Evolutionary conservation across 2,113 vertebrate genomes (phyloP), one percentile per base, ranked within the genome.

Genomic region (Grus americana): DNA sequence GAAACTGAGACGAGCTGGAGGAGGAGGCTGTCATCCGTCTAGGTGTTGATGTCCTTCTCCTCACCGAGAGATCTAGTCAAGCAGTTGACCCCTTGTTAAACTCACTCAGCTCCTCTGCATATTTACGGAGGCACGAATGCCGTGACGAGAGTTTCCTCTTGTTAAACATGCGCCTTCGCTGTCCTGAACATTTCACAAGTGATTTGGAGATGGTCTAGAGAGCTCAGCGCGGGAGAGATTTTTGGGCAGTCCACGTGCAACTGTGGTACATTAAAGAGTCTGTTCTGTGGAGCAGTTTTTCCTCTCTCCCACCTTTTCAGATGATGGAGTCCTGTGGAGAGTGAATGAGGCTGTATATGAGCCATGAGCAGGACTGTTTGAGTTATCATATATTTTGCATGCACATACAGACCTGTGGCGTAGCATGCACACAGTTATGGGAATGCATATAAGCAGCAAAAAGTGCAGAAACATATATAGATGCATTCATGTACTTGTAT

Each of bases 21-120:
- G 89, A 97, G 90, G 93, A 73, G 80, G 93, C 85, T 93, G 88
- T 94, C 93, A 80, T 71, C 95, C 88, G 50, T 76, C 95, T 78
- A 5, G 91, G 78, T 76, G 92, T 55, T 78, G 82, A 88, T 78
- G 92, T 94, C 92, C 88, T 86, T 90, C 93, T 80, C 8, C 1
- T 90, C 95, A 88, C 81, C 0, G 6, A 17, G 27, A 49, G 81
- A 38, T 70, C 58, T 54, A 90, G 79, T 38, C 92, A 30, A 21
- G 84, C 70, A n/a, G 30, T 6, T 93, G 85, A 90, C 85, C 90
- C 73, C 49, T 46, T 19, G 71, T 19, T 86, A 83, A 58, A 80
- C 40, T 40, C 70, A 1, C 70, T 47, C n/a, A 4, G 62, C 78
- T 90, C 50, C 38, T 91, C 73, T 58, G 94, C 80, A 11, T 61